Evolutionary conservation across 2,888 invertebrate genomes (phyloP).

Genomic region (Lepeophtheirus nordmannii): DNA sequence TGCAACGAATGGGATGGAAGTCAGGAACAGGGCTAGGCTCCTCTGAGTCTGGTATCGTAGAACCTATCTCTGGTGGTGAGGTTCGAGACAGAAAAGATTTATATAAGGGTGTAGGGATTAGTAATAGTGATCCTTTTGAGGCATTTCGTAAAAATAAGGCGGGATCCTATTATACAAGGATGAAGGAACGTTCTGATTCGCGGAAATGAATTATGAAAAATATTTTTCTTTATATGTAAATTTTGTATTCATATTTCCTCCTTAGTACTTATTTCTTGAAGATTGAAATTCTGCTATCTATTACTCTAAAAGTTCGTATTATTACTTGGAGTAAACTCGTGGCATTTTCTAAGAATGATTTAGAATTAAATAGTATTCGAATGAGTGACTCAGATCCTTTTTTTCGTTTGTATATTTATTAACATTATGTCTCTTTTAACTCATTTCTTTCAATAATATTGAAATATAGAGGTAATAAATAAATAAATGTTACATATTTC

Average conservation of each 20-base stretch:
- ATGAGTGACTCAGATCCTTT: no score
- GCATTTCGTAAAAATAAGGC: conserved; percentile 92
- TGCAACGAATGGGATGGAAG: conserved; percentile 96
- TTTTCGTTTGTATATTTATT: no score
- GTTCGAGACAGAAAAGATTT: conserved; percentile 72
- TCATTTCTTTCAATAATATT: no score
- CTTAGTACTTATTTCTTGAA: background rate
- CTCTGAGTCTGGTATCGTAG: conserved; percentile 85
- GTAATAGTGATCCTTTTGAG: conserved; percentile 81
- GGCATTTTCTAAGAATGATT: no score
- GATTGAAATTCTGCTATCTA: no score
- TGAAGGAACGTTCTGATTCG: conserved; percentile 68
- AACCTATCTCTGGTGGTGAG: conserved; percentile 80
- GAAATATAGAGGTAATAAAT: no score
- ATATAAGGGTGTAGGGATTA: conserved; percentile 83
- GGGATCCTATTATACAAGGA: conserved; percentile 79
- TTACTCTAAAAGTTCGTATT: no score
- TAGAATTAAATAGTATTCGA: no score
- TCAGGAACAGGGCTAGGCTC: conserved; percentile 77
- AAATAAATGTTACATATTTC: no score
- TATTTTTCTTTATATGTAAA: background rate
- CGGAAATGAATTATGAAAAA: background rate
- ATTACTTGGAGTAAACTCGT: no score
- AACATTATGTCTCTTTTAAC: no score
- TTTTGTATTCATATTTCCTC: background rate